Base-by-base conservation (phyloP, 2,888 invertebrate species). In the Acanthosepion lycidas region DNA sequence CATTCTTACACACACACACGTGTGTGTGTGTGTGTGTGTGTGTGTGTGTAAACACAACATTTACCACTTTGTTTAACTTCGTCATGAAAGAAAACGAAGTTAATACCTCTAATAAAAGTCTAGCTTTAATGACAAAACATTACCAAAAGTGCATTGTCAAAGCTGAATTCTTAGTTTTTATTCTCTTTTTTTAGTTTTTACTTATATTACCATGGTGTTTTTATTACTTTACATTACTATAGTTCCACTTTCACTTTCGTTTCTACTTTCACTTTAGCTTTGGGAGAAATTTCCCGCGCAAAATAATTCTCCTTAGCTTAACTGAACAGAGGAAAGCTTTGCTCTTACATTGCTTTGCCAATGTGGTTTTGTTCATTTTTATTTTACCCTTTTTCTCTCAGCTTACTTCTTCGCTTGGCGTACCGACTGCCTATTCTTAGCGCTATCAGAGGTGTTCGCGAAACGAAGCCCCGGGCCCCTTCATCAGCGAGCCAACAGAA, bases 231-330 rank as follows among this genome's bases (percentile, higher is more conserved):
- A 78, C n/a, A n/a, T 78, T 78, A 33, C 78, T 12, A 78, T 78
- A n/a, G n/a, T 78, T 78, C 78, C 78, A 78, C n/a, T 78, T 78
- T 33, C n/a, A 78, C n/a, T 78, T 78, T 78, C 78, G n/a, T 15
- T n/a, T 78, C 78, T 78, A n/a, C n/a, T 78, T 78, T 78, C 78
- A n/a, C n/a, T 78, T 78, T 78, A n/a, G 78, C 78, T 78, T 78
- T 78, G 78, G 78, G 78, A 78, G n/a, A 78, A 78, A 15, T 78
- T 78, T 78, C n/a, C 78, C 78, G 78, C n/a, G 78, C 78, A 78
- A 78, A 78, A 78, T 59, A 59, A 59, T 59, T 59, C 59, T 59
- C 59, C 59, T 59, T 59, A 59, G 59, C 59, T 59, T 3, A 59
- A 59, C 59, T 20, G 59, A 59, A 26, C 59, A 20, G 20, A 59